Evolutionary conservation across 2,888 invertebrate genomes (phyloP).

Genomic region (Poecilus cupreus): DNA sequence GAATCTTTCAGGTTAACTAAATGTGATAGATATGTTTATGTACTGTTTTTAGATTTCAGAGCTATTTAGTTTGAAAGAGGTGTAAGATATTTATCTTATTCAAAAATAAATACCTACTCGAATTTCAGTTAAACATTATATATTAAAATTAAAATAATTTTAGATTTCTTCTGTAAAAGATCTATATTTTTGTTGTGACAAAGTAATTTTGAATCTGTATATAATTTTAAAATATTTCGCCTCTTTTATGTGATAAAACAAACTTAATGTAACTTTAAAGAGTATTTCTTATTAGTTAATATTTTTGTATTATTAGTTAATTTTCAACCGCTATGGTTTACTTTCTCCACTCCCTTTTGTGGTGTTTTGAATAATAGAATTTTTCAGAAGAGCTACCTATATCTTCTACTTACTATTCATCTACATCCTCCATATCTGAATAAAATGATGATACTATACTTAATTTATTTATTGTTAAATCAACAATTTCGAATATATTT

Average conservation of each 20-base stretch:
- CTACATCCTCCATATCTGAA: no score
- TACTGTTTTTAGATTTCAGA: not conserved
- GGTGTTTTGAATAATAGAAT: not conserved
- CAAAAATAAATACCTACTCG: no score
- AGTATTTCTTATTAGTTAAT: not conserved
- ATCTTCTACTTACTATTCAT: no score
- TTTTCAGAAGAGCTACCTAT: no score
- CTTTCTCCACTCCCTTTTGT: not conserved
- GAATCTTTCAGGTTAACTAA: not conserved
- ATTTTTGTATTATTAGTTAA: not conserved
- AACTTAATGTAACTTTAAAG: not conserved
- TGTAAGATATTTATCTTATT: not conserved
- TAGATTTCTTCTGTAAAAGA: no score
- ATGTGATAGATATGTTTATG: conserved; percentile 24
- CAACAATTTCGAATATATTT: no score
- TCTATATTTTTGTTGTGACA: no score
- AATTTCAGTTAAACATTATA: no score
- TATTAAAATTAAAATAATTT: no score
- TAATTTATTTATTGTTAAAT: no score
- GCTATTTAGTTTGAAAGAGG: not conserved
- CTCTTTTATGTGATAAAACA: not conserved
- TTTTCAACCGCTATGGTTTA: not conserved
- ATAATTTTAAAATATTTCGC: not conserved
- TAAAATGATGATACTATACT: not conserved
- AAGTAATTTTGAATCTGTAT: no score